Base-by-base conservation (phyloP, 2,888 invertebrate species). In the Diadegma fenestrale region DNA sequence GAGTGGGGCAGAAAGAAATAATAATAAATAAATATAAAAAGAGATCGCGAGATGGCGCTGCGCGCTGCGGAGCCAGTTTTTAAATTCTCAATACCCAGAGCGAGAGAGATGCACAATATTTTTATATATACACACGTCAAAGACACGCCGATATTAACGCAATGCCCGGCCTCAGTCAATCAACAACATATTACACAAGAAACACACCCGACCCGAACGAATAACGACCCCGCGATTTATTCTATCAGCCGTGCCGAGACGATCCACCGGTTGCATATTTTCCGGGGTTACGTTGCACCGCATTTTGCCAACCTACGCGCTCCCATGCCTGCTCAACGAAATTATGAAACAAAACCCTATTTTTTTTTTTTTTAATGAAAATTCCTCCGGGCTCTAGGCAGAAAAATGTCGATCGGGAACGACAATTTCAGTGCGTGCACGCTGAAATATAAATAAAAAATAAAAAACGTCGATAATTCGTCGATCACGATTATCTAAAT, bases 231-330 rank as follows among this genome's bases (percentile, higher is more conserved):
- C 82, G 71, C n/a, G 66, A 43, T 76, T 82, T 85, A 54, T 48
- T 82, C 75, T 79, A 64, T 71, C 51, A 19, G 79, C 58, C 72
- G 82, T 86, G 79, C 87, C 80, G 80, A 64, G 71, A 58, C 64
- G 88, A 80, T 76, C 37, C 63, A 43, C 80, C 71, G 86, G 87
- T 86, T 82, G 85, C 88, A 83, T 88, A 83, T 78, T 76, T 61
- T 41, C 71, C 80, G 89, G 89, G 79, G 86, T 77, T 69, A 41
- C 30, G 22, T 14, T 17, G 14, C 30, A 3, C 6, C 6, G 19
- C n/a, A 51, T 51, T 19, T 51, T 19, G 54, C 19, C 54, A 10
- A 22, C 0, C 10, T 54, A 19, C 54, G 2, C 54, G 22, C 3
- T 54, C 12, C 2, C 7, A 10, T 22, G 54, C 2, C 22, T 10